Evolutionary conservation across 2,888 invertebrate genomes (phyloP), one percentile per base, ranked within the genome.

Genomic region (Nomada fabriciana): DNA sequence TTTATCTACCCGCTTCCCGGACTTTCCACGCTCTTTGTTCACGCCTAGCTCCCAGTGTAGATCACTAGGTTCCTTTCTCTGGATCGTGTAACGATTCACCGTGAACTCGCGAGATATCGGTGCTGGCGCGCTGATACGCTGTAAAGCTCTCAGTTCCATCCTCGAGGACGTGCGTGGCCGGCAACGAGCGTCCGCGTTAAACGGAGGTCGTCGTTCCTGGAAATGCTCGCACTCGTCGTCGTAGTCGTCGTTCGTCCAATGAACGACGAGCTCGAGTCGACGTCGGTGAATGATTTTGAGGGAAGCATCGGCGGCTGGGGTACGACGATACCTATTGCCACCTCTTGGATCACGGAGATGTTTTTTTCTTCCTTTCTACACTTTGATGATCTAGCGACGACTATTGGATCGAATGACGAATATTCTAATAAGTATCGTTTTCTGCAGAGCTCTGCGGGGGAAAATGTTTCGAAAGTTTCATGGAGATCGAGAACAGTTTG

Each of bases 81-180:
- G 52, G 63, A 13, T 25, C 5, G 20, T 36, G 29, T 18, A 70
- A 52, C 55, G 11, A 13, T 61, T 47, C 57, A 18, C 65, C 74
- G 76, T 74, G 65, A 67, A 76, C 67, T 82, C 80, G 55, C 67
- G 67, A 70, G 67, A 70, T 50, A 71, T 80, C 77, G 80, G 29
- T 80, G 76, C 74, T 73, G 65, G 36, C 78, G 76, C 84, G 75
- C 80, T 85, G 75, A 80, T 88, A 43, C 65, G 67, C 76, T 57
- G 70, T 57, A 23, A 55, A 64, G 52, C 80, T 83, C 83, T 89
- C 82, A 87, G 79, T 89, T 89, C 89, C 89, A 89, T 89, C 64
- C 87, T 89, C 89, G 83, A 79, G 76, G 71, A 70, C 78, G 57
- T 80, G 55, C 82, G 75, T 82, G 65, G 76, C 76, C 80, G 55